Conservation (phyloP, 2,113 vertebrate species). For the Seriola dumerili region DNA sequence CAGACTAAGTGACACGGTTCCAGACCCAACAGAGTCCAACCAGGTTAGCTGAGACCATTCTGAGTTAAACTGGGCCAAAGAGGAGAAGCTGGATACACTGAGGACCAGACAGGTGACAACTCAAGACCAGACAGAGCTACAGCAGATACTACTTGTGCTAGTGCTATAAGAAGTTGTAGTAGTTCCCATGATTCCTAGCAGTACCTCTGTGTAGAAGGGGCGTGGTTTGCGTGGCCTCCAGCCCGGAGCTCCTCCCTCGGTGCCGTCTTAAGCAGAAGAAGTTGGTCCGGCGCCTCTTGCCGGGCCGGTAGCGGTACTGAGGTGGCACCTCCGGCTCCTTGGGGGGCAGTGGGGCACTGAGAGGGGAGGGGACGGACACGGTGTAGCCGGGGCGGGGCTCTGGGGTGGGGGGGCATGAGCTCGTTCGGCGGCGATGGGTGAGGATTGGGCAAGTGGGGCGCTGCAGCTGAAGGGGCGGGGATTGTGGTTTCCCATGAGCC, state of each 20-base stretch:
- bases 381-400: slow-evolving; percentile 55
- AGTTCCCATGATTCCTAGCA: slow-evolving; percentile 1
- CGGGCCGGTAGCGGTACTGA: slow-evolving; percentile 64
- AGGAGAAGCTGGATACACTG: no score
- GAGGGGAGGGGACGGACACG: not conserved
- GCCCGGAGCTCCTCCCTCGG: not conserved
- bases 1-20: not conserved
- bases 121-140: not conserved
- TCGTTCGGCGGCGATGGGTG: slow-evolving; percentile 51
- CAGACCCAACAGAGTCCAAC: not conserved
- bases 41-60: not conserved
- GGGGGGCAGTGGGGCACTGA: not conserved
- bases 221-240: slow-evolving; percentile 51
- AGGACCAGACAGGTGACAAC: no score
- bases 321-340: slow-evolving; percentile 43
- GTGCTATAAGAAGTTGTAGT: not conserved
- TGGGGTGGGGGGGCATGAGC: slow-evolving; percentile 42
- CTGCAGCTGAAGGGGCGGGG: not conserved
- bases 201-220: slow-evolving; percentile 73
- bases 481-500: slow-evolving; percentile 11
- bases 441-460: slow-evolving; percentile 43
- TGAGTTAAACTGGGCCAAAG: not conserved
- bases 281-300: slow-evolving; percentile 13
- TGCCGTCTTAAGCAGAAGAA: slow-evolving; percentile 40
- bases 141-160: not conserved